These are phyloP conservation scores for Siniperca undulata DNA, from an alignment of 2,797 vertebrate species.

Conservation along the genomic window DNA sequence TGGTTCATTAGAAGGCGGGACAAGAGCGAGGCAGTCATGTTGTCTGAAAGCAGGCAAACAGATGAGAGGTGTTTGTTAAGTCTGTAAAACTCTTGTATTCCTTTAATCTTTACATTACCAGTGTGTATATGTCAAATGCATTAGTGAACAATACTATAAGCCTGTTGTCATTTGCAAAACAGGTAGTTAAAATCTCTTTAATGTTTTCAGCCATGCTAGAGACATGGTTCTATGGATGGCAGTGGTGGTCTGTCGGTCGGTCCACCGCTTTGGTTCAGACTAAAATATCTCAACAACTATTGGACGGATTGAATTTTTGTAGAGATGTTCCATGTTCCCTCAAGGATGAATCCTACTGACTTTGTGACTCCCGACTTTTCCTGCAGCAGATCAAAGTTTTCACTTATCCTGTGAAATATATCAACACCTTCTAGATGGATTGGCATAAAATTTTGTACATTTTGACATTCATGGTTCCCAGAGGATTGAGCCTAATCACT, in stretches of 20 bases:
- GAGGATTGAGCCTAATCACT: too few species aligned
- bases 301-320: too few species aligned
- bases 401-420: not conserved
- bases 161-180: not conserved
- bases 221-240: not conserved
- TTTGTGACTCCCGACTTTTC: too few species aligned
- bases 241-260: too few species aligned
- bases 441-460: too few species aligned
- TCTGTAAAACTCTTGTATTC: slow-evolving; percentile 29
- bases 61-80: slow-evolving; percentile 41
- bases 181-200: not conserved
- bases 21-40: slow-evolving; percentile 25
- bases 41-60: slow-evolving; percentile 30
- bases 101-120: not conserved
- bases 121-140: not conserved
- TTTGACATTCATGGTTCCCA: not conserved
- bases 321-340: too few species aligned
- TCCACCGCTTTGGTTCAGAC: too few species aligned
- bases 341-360: too few species aligned
- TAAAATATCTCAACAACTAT: too few species aligned
- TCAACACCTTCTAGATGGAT: not conserved
- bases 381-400: too few species aligned
- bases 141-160: not conserved
- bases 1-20: slow-evolving; percentile 34
- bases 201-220: not conserved